Evolutionary conservation across 1,140 invertebrate genomes (phyloP), one percentile per base, ranked within the genome.

Genomic region (Parasteatoda tepidariorum): DNA sequence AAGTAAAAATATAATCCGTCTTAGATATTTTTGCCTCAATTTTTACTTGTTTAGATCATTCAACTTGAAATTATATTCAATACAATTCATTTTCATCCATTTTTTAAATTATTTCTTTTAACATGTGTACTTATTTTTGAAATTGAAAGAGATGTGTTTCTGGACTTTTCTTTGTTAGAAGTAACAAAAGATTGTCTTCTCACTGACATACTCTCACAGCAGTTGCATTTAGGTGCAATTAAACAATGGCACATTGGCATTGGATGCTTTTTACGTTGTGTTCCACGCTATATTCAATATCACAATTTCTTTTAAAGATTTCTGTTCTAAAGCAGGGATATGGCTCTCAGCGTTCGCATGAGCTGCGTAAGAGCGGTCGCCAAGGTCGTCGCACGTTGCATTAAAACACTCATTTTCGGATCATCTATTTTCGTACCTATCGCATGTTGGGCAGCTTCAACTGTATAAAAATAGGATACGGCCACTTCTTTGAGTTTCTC

Each of bases 291-390:
- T 34, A 34, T 22, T 22, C 11, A 3, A 3, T 9, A 67, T n/a
- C 34, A 24, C n/a, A 24, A 33, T 34, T 33, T 34, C 31, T 34
- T 67, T 30, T 22, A 34, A 24, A 34, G n/a, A 41, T 3, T 15
- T 31, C 15, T 24, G 18, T n/a, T n/a, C 24, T 28, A 31, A 38
- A 66, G 11, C 66, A 48, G 66, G n/a, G 55, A 66, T 31, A 83
- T 83, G 0, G 70, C 70, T 18, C 94, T 91, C 83, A 97, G 90
- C 86, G 94, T 95, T 86, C 94, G 91, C 85, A 97, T 91, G 67
- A 96, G 88, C 24, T 94, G 93, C 57, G 94, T 94, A 81, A 97
- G 89, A 5, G 95, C 93, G 86, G 93, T 93, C 3, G 95, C 95
- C 84, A 97, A 88, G 59, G 92, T 92, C 86, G 95, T 95, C 0